Evolutionary conservation across 2,888 invertebrate genomes (phyloP).

Genomic region (Aphodius granarius): DNA sequence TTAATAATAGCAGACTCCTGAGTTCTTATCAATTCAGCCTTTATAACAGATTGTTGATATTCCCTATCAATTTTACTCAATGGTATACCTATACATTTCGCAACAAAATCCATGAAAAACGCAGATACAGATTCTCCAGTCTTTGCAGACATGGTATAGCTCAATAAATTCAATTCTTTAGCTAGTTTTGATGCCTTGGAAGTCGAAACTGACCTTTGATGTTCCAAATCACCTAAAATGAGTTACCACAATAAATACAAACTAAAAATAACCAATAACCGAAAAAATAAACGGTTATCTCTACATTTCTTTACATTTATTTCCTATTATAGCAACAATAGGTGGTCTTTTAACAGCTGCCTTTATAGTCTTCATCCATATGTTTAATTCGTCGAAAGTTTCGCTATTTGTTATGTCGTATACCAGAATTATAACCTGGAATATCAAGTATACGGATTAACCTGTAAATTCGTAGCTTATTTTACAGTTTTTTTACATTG

Average conservation of each 20-base stretch:
- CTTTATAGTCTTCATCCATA: conserved; percentile 68
- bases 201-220: conserved; percentile 68
- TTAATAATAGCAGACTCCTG: conserved; percentile 18
- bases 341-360: conserved; percentile 57
- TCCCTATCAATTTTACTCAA: conserved; percentile 68
- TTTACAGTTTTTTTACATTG: conserved; percentile 59
- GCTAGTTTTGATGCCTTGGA: conserved; percentile 68
- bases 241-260: conserved; percentile 6
- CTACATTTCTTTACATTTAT: conserved; percentile 59
- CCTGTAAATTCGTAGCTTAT: no score
- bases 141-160: conserved; percentile 68
- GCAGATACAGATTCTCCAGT: conserved; percentile 71
- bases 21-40: conserved; percentile 60
- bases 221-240: conserved; percentile 64
- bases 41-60: conserved; percentile 65
- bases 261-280: no score
- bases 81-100: conserved; percentile 66
- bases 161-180: conserved; percentile 63
- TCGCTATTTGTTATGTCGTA: conserved; percentile 81
- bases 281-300: no score
- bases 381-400: conserved; percentile 75
- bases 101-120: conserved; percentile 70
- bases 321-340: conserved; percentile 65
- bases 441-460: conserved; percentile 17
- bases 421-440: conserved; percentile 75